Evolutionary conservation across 2,888 invertebrate species (phyloP), one percentile per base, ranked within the genome.

Genomic region (Pomacea canaliculata): DNA sequence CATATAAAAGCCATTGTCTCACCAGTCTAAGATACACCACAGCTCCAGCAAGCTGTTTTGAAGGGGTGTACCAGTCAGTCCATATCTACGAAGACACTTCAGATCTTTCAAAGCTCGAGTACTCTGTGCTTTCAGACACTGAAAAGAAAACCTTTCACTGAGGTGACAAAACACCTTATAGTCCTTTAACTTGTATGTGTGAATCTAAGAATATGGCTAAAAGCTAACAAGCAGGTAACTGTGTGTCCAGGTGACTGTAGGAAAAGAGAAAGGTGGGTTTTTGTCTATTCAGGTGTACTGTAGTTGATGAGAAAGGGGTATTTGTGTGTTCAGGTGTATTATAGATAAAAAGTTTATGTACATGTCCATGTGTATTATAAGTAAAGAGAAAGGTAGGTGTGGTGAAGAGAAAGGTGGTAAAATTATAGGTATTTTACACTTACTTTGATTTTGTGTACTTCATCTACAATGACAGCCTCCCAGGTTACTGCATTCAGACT

Each of bases 371-470:
- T 56, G 16, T 56, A 8, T 13, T 16, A 7, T 56, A 16, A 2
- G 16, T 56, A 7, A 56, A 7, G 10, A 56, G 12, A 56, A 13
- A 13, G 51, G 51, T 13, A 51, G 9, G 13, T 51, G 51, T 51
- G 16, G 16, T 56, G 51, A 13, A 56, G 10, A 16, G 51, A 16
- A 10, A 56, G 10, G 51, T 56, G 51, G 51, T 10, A 7, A 56
- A 13, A 56, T 56, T 3, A 37, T 37, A 13, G 51, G 51, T 56
- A 2, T 8, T 56, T 56, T 56, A 10, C 51, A 56, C 76, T 76
- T 78, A 88, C 89, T 86, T 90, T 90, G 59, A 89, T 89, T 78
- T 85, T 86, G 76, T 90, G 90, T 16, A 87, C 90, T 83, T 90
- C 90, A 84, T 90, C 90, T 37, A 87, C 89, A 80, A 90, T 85